These are phyloP conservation scores for Bimastos eiseni DNA, from an alignment of 2,888 invertebrate genomes.

Conservation along the genomic window DNA sequence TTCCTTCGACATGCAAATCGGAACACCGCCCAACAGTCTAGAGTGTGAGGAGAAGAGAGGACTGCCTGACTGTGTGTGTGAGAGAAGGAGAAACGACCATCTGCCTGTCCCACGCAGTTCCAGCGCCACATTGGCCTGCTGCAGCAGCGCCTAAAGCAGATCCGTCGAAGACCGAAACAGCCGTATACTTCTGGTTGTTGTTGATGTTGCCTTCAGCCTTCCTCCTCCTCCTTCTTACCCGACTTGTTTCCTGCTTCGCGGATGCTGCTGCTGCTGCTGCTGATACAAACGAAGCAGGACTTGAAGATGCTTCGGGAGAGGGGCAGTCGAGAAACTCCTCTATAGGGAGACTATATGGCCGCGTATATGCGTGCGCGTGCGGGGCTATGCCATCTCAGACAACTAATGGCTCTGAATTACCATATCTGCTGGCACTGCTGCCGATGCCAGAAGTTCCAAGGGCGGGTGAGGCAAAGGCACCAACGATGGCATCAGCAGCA, in stretches of 20 bases:
- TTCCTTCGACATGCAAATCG: conserved; percentile 7
- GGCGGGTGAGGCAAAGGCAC: neutral
- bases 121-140: neutral
- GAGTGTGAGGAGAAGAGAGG: neutral
- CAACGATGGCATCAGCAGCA: neutral
- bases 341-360: neutral
- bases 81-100: neutral
- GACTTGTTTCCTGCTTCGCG: neutral
- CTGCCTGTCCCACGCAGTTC: neutral
- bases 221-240: neutral
- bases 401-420: neutral
- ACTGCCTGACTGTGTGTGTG: neutral
- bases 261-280: conserved; percentile 3
- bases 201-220: neutral
- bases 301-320: neutral
- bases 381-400: neutral
- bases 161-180: neutral
- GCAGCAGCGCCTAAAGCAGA: neutral
- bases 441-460: conserved; percentile 19
- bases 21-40: neutral
- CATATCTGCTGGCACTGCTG: neutral
- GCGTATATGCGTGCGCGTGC: neutral
- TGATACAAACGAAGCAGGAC: neutral
- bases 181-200: neutral
- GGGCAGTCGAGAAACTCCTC: neutral